These are phyloP conservation scores for Pachycephus smyrnensis DNA, from an alignment of 2,888 invertebrate species.

Conservation along the genomic window DNA sequence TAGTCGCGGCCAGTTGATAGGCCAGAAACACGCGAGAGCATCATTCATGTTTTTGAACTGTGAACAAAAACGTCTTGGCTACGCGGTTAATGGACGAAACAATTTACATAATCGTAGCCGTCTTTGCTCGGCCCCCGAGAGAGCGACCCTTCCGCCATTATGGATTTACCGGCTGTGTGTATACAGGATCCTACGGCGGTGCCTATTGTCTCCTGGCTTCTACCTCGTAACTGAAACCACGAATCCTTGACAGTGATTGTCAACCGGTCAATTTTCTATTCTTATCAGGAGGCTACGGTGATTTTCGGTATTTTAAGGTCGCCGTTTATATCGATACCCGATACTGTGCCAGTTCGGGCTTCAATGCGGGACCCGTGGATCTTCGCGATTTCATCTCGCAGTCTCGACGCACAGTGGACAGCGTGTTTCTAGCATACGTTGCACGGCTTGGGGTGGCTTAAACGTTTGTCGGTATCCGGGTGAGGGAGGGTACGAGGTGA, in stretches of 20 bases:
- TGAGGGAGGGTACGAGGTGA: too few species aligned
- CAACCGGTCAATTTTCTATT: background rate
- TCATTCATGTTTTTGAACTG: background rate
- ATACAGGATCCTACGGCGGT: background rate
- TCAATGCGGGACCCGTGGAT: too few species aligned
- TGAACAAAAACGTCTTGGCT: background rate
- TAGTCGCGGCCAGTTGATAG: background rate
- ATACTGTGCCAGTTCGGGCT: too few species aligned
- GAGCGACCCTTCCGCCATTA: slow-evolving; percentile 10
- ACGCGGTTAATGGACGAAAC: slow-evolving; percentile 15
- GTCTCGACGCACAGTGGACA: too few species aligned
- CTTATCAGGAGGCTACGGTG: background rate
- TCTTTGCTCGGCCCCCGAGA: background rate
- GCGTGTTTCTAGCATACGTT: too few species aligned
- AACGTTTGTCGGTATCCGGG: too few species aligned
- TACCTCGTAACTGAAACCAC: background rate
- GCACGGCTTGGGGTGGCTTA: too few species aligned
- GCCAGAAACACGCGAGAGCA: slow-evolving; percentile 9
- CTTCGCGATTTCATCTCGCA: too few species aligned
- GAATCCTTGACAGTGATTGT: background rate
- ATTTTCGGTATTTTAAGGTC: too few species aligned
- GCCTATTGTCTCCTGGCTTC: background rate
- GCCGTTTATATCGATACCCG: too few species aligned
- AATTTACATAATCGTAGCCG: slow-evolving; percentile 17
- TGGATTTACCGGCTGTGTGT: background rate